Evolutionary conservation across 2,888 invertebrate species (phyloP).

Genomic region (Drosophila helvetica): DNA sequence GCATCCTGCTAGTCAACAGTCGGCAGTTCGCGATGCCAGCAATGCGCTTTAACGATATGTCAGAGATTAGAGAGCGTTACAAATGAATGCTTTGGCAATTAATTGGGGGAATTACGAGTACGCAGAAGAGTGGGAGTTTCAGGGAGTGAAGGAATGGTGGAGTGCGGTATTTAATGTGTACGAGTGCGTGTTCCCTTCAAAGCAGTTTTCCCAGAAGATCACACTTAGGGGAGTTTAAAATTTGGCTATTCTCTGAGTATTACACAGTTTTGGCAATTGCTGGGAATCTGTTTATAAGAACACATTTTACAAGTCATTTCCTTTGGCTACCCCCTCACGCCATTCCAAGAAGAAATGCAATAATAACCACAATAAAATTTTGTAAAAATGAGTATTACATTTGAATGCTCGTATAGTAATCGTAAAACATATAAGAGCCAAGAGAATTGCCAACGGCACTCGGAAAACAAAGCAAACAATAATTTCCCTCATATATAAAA

Average conservation of each 20-base stretch:
- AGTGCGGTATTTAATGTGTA: not conserved
- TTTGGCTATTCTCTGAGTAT: too few species aligned
- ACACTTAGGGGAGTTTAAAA: too few species aligned
- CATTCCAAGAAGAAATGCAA: conserved; percentile 59
- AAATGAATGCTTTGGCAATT: conserved; percentile 57
- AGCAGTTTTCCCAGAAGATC: too few species aligned
- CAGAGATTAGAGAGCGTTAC: conserved; percentile 64
- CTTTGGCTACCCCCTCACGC: not conserved
- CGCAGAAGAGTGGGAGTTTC: not conserved
- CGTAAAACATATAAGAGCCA: conserved; percentile 45
- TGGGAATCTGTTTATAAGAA: too few species aligned
- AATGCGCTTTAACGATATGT: conserved; percentile 75
- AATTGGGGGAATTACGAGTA: conserved; percentile 53
- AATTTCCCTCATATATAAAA: conserved; percentile 64
- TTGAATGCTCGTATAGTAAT: conserved; percentile 25
- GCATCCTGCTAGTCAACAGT: conserved; percentile 51
- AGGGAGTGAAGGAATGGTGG: not conserved
- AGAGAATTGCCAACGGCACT: conserved; percentile 58
- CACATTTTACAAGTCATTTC: not conserved
- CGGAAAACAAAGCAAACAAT: conserved; percentile 72
- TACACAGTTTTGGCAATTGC: not conserved
- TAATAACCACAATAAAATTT: conserved; percentile 73
- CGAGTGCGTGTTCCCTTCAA: not conserved
- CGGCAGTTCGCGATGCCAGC: conserved; percentile 62
- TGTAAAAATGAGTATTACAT: conserved; percentile 55